Evolutionary conservation across 2,888 invertebrate species (phyloP).

Genomic region (Pandemis corylana): DNA sequence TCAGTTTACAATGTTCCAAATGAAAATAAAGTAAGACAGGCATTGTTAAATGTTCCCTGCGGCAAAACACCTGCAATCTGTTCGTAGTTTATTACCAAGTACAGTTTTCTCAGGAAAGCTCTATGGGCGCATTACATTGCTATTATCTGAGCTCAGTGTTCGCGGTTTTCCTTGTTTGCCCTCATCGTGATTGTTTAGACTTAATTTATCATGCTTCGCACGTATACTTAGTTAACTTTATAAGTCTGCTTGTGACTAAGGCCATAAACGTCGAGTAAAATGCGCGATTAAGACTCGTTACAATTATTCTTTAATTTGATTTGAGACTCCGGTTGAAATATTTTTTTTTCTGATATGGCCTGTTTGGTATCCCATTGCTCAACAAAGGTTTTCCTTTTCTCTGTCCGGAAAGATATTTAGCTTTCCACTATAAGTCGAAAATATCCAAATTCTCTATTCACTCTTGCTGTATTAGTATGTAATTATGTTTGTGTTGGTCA

Average conservation of each 20-base stretch:
- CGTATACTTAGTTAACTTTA: constrained; percentile 6
- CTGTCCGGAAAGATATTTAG: too few species aligned
- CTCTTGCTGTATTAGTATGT: too few species aligned
- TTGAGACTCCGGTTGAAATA: background rate
- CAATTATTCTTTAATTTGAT: background rate
- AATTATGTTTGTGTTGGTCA: too few species aligned
- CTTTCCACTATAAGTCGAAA: too few species aligned
- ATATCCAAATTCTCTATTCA: too few species aligned
- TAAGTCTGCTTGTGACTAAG: background rate
- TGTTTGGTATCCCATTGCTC: too few species aligned
- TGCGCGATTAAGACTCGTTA: background rate
- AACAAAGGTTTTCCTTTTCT: too few species aligned
- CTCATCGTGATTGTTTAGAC: constrained; percentile 2
- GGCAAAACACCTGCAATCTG: constrained; percentile 11
- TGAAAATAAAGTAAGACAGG: background rate
- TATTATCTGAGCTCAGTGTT: constrained; percentile 11
- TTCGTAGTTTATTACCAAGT: constrained; percentile 21
- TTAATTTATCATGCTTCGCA: constrained; percentile 6
- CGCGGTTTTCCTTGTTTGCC: constrained; percentile 5
- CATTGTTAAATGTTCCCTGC: background rate
- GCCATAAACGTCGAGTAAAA: background rate
- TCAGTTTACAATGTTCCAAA: background rate
- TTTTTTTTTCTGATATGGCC: too few species aligned
- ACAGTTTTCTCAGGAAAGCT: constrained; percentile 16
- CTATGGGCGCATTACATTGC: constrained; percentile 27